A percentile compares a stretch with the other conserved stretches of the same genome.
Evolutionary conservation across 2,888 invertebrate genomes (phyloP).

Genomic region (Drosophila mimetica): DNA sequence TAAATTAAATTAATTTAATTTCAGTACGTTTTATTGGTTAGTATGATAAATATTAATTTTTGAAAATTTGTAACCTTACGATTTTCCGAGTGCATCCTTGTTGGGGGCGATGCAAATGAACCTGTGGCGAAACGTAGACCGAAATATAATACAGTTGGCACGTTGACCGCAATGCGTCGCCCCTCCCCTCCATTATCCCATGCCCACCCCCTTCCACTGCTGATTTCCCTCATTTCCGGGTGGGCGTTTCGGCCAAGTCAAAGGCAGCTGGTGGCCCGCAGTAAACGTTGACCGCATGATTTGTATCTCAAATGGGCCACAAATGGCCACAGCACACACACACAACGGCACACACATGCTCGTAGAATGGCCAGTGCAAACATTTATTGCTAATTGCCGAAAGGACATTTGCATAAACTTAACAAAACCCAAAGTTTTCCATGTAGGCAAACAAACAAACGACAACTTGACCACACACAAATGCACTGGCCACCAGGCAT

Average conservation of each 20-base stretch:
- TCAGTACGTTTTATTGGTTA: too few relatives aligned
- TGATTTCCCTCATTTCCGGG: not conserved
- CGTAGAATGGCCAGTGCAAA: conserved; percentile 56
- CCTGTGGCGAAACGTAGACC: conserved; percentile 42
- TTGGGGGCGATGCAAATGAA: conserved; percentile 17
- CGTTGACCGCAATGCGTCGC: conserved; percentile 57
- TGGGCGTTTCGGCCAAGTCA: conserved; percentile 40
- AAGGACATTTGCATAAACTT: conserved; percentile 77
- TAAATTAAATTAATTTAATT: too few relatives aligned
- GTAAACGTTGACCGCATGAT: conserved; percentile 73
- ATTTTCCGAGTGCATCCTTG: not conserved
- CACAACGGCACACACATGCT: conserved; percentile 6
- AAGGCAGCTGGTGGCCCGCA: conserved; percentile 70
- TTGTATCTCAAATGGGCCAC: conserved; percentile 75
- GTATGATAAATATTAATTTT: too few relatives aligned
- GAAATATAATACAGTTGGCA: conserved; percentile 67
- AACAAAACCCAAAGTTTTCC: conserved; percentile 70
- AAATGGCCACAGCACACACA: conserved; percentile 58
- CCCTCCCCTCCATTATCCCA: conserved; percentile 11
- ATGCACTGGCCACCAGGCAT: conserved; percentile 12
- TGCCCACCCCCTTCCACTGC: not conserved
- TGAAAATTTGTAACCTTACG: not conserved
- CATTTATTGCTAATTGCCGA: conserved; percentile 76
- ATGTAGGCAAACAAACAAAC: conserved; percentile 59
- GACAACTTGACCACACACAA: conserved; percentile 61